phyloP scores from a whole-genome alignment of 2,888 invertebrate species.

The Polyommatus icarus region DNA sequence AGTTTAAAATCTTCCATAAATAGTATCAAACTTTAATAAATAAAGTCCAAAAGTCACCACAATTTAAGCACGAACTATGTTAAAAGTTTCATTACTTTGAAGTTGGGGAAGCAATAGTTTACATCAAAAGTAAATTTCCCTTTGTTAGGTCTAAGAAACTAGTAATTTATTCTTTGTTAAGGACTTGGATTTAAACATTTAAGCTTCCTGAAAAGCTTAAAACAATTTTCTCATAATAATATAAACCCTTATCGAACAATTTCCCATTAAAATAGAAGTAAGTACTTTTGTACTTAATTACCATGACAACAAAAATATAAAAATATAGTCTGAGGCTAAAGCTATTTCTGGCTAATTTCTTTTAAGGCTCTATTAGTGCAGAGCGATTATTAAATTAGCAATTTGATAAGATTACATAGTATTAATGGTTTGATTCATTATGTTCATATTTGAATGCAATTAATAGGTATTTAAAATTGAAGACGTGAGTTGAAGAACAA shows the following conservation, averaged over 20 bases:
- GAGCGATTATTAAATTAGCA: not conserved
- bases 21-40: constrained; percentile 12
- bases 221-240: not conserved
- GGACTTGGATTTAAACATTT: not conserved
- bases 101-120: constrained; percentile 12
- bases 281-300: too few species aligned
- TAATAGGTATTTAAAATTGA: too few species aligned
- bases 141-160: constrained; percentile 4
- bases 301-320: too few species aligned
- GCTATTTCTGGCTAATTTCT: not conserved
- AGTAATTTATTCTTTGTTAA: constrained; percentile 5
- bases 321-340: too few species aligned
- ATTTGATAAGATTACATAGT: not conserved
- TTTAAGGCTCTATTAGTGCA: not conserved
- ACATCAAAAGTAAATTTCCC: constrained; percentile 24
- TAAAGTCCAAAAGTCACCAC: constrained; percentile 9
- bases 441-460: not conserved
- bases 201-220: not conserved
- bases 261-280: too few species aligned
- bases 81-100: constrained; percentile 20
- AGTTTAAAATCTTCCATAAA: not conserved
- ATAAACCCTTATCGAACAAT: not conserved
- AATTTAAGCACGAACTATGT: constrained; percentile 24
- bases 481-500: too few species aligned
- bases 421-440: not conserved